A percentile compares a stretch with the other conserved stretches of the same genome.
Conservation (phyloP, 2,797 vertebrate species). For the Lepus oiostolus region DNA sequence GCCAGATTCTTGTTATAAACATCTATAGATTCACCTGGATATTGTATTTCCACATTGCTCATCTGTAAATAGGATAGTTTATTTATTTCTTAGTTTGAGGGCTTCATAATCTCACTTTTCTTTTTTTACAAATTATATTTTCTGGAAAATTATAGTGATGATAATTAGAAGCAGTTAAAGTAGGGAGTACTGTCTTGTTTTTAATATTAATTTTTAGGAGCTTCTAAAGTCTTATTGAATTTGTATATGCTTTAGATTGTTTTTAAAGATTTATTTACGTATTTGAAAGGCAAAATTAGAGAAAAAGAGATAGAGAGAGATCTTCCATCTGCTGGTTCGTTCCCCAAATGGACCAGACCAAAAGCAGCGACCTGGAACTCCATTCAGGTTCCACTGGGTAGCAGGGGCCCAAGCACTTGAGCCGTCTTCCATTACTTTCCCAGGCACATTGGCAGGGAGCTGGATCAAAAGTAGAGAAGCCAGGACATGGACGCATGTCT, state of each 20-base stretch:
- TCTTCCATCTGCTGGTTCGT: too few relatives aligned
- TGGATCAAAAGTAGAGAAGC: too few relatives aligned
- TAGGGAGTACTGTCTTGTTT: constrained; percentile 6
- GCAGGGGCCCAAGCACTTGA: too few relatives aligned
- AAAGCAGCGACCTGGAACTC: too few relatives aligned
- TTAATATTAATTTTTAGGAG: background rate
- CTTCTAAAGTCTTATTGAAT: constrained; percentile 1
- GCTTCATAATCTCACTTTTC: constrained; percentile 12
- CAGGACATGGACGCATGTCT: too few relatives aligned
- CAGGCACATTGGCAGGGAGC: too few relatives aligned
- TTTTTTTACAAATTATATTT: background rate
- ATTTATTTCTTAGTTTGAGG: constrained; percentile 1
- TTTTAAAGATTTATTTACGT: too few relatives aligned
- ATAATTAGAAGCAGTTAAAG: background rate
- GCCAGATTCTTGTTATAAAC: background rate
- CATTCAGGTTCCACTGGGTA: too few relatives aligned
- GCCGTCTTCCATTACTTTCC: too few relatives aligned
- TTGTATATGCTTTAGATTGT: constrained; percentile 10
- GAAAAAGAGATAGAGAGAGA: too few relatives aligned
- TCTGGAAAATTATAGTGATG: background rate
- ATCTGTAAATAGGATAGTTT: background rate
- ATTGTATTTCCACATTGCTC: constrained; percentile 13
- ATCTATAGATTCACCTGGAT: background rate
- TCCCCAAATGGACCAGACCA: too few relatives aligned
- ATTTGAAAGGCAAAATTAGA: too few relatives aligned